Percentiles rank a stretch among this genome's conserved stretches.
Evolutionary conservation across 2,797 vertebrate genomes (phyloP).

Genomic region (Microctenopoma steveboyesi): DNA sequence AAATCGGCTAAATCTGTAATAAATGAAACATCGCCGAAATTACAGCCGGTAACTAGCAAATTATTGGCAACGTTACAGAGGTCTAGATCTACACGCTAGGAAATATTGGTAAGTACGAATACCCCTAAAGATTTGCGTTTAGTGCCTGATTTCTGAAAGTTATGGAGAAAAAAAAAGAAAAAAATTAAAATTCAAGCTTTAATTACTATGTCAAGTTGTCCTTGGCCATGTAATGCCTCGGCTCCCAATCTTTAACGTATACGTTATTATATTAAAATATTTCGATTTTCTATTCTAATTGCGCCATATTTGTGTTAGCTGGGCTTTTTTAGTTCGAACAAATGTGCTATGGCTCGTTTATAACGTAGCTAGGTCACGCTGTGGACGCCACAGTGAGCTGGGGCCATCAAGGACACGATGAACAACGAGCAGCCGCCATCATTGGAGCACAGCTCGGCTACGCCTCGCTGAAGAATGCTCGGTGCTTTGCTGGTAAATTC

Average conservation of each 20-base stretch:
- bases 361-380: slow-evolving; percentile 29
- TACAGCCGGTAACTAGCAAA: not conserved
- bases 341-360: not conserved
- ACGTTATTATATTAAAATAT: not conserved
- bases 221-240: slow-evolving; percentile 34
- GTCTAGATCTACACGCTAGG: not conserved
- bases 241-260: not conserved
- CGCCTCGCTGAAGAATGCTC: slow-evolving; percentile 81
- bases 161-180: fast-evolving
- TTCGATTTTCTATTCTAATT: not conserved
- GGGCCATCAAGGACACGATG: slow-evolving; percentile 72
- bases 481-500: slow-evolving; percentile 27
- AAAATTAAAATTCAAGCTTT: not conserved
- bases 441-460: slow-evolving; percentile 77
- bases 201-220: slow-evolving; percentile 22
- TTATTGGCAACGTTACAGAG: not conserved
- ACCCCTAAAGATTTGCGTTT: not conserved
- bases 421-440: slow-evolving; percentile 84
- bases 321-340: not conserved
- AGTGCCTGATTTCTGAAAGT: not conserved
- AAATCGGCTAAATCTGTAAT: fast-evolving
- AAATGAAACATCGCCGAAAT: not conserved
- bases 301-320: not conserved
- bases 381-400: slow-evolving; percentile 44
- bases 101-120: slow-evolving; percentile 1